Evolutionary conservation across 2,797 vertebrate species (phyloP), one percentile per base, ranked within the genome.

Genomic region (Gorsachius magnificus): DNA sequence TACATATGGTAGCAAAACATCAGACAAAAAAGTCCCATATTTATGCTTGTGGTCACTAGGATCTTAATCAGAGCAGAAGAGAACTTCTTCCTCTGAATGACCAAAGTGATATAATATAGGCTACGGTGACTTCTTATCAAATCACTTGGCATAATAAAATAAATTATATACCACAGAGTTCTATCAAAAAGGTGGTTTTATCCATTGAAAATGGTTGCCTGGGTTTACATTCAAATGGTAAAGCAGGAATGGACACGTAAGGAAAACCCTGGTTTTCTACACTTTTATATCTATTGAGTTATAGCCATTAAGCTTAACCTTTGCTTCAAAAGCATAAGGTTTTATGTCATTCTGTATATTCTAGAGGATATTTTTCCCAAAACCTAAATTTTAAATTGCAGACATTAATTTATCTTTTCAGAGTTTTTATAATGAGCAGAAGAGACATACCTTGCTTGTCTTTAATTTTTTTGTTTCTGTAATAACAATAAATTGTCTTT

Each of bases 371-470:
- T 80, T 54, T 51, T 5, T 3, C 4, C 13, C 5, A 2, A 15
- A 29, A 38, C 43, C 15, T 61, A 48, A n/a, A 35, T 64, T 72
- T 87, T 45, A 43, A 81, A 10, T 28, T 75, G 50, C 7, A 50
- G 4, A 4, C 3, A 48, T 10, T 33, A 36, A 53, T 35, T 61
- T 33, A 14, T 35, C 9, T 87, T 66, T 89, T 19, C 38, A 45
- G 33, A 80, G 6, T 4, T 75, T 89, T 80, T 18, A 29, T 87
- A 87, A 63, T 41, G 1, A 35, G 46, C 4, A 13, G 21, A 77
- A 64, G 19, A 75, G 2, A 17, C 0, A 2, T 13, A 9, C 15
- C 13, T 63, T 75, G 3, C 12, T 48, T 13, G 3, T 25, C 17
- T 53, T 71, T 48, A 41, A 28, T 12, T 3, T 36, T 68, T 75